These are phyloP conservation scores for Syngnathus rostellatus DNA, from an alignment of 2,797 vertebrate species.

Conservation along the genomic window DNA sequence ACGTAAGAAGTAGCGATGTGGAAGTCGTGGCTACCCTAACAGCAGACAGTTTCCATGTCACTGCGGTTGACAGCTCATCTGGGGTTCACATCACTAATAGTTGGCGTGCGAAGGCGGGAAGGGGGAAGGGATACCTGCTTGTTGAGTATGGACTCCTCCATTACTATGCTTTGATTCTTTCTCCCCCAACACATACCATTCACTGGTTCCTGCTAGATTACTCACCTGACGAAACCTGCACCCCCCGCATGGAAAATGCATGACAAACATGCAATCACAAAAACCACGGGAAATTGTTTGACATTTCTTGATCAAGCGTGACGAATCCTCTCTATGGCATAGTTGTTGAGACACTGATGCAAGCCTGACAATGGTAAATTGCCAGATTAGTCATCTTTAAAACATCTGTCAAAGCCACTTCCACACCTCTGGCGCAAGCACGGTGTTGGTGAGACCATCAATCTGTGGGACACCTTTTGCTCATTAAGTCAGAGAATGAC, in stretches of 20 bases:
- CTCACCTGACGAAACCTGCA: conserved; percentile 66
- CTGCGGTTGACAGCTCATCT: conserved; percentile 61
- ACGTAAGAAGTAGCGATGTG: conserved; percentile 24
- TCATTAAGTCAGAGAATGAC: not conserved
- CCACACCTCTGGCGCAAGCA: not conserved
- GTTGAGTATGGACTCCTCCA: conserved; percentile 60
- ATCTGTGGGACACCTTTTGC: not conserved
- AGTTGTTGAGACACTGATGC: conserved; percentile 15
- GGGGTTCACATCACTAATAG: conserved; percentile 61
- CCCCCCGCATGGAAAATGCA: conserved; percentile 51
- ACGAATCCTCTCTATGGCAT: conserved; percentile 35
- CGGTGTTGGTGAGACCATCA: not conserved
- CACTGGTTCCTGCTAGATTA: conserved; percentile 58
- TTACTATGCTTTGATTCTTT: conserved; percentile 40
- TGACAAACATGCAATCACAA: conserved; percentile 54
- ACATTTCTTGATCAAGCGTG: conserved; percentile 37
- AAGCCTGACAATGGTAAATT: not conserved
- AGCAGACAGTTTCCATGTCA: conserved; percentile 56
- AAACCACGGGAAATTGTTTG: conserved; percentile 60
- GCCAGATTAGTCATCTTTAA: not conserved
- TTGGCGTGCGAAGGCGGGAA: conserved; percentile 46
- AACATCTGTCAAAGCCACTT: not conserved
- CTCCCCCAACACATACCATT: conserved; percentile 47
- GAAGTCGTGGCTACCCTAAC: conserved; percentile 40
- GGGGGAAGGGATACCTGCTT: conserved; percentile 55